These are phyloP conservation scores for Gryllus bimaculatus DNA, from an alignment of 1,140 invertebrate species.

Conservation along the genomic window DNA sequence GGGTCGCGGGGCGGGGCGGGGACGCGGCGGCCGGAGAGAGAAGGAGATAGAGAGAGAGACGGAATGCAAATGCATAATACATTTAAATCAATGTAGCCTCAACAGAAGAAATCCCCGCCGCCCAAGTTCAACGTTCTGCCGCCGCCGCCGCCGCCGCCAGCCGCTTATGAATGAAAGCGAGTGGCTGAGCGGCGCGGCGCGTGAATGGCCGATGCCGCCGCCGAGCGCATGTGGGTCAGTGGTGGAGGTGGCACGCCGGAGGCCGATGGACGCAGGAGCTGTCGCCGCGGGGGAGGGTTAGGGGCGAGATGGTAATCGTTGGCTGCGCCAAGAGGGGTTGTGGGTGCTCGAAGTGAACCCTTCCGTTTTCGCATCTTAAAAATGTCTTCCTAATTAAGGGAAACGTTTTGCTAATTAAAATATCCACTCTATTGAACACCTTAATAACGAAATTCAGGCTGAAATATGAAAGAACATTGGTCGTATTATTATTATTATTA, in stretches of 20 bases:
- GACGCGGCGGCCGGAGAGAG: background rate
- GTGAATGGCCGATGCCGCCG: background rate
- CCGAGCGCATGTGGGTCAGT: background rate
- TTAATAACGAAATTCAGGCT: no score
- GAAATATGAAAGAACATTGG: no score
- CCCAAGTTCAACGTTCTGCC: background rate
- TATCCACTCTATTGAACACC: no score
- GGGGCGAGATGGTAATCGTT: background rate
- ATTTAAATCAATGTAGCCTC: slow-evolving; percentile 5
- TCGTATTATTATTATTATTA: no score
- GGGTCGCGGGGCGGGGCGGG: no score
- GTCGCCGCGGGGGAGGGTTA: background rate
- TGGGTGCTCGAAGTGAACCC: background rate
- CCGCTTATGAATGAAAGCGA: background rate
- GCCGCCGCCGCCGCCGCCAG: no score
- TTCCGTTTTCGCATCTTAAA: background rate
- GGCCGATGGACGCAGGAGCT: background rate
- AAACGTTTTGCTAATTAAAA: no score
- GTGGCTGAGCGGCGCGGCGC: background rate
- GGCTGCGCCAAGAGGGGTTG: background rate
- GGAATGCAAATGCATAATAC: slow-evolving; percentile 4
- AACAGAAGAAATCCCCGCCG: background rate
- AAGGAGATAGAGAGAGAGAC: background rate
- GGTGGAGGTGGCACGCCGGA: background rate
- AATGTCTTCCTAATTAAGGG: no score